Conservation (phyloP, 2,797 vertebrate species). For the Hephaestus fuliginosus region DNA sequence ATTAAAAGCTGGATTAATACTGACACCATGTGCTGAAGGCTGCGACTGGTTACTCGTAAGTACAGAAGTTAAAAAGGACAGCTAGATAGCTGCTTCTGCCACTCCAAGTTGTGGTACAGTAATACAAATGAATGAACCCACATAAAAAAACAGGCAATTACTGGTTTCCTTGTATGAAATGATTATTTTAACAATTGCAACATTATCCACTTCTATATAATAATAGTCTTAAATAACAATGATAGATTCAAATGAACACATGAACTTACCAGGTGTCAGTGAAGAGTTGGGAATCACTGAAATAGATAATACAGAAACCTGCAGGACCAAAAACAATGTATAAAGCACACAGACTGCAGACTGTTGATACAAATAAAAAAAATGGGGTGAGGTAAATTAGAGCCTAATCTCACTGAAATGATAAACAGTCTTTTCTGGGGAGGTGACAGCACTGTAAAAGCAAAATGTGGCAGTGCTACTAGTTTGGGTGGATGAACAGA, state of each 20-base stretch:
- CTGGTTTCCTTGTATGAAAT: neutral
- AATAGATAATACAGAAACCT: slow-evolving; percentile 1
- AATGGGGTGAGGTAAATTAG: slow-evolving; percentile 13
- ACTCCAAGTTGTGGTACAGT: neutral
- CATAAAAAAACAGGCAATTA: neutral
- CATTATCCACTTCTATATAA: neutral
- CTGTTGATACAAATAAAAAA: slow-evolving; percentile 4
- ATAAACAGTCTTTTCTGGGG: slow-evolving; percentile 7
- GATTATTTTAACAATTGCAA: neutral
- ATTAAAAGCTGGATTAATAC: neutral
- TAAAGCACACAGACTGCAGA: neutral
- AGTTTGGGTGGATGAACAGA: slow-evolving; percentile 48
- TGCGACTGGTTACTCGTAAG: neutral
- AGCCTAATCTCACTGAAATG: slow-evolving; percentile 21
- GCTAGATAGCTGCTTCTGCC: neutral
- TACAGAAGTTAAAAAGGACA: too few relatives aligned
- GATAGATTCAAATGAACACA: slow-evolving; percentile 5
- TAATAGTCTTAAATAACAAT: neutral
- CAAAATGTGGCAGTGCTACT: slow-evolving; percentile 23
- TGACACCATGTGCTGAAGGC: neutral
- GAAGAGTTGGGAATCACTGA: neutral
- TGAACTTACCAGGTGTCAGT: neutral
- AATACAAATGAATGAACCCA: neutral
- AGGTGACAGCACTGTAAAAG: slow-evolving; percentile 32
- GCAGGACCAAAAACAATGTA: neutral